These are phyloP conservation scores for Salminus brasiliensis DNA, from an alignment of 2,113 vertebrate genomes.

Conservation along the genomic window DNA sequence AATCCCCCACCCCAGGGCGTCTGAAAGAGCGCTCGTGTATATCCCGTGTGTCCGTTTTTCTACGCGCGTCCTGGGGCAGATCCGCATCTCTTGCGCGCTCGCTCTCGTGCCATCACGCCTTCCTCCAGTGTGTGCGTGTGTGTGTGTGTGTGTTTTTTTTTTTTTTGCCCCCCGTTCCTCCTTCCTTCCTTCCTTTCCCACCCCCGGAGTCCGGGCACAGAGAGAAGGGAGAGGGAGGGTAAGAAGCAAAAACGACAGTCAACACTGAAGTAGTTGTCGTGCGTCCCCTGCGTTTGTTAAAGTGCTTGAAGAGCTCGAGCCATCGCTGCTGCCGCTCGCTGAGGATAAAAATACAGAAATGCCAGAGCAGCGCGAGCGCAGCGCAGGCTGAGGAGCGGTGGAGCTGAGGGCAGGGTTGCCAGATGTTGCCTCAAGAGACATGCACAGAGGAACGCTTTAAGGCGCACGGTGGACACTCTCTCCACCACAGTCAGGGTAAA, in stretches of 20 bases:
- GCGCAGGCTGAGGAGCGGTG: slow-evolving; percentile 60
- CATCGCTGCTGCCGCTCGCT: not conserved
- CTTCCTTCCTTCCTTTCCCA: not conserved
- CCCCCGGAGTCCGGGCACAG: not conserved
- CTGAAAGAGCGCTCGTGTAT: not conserved
- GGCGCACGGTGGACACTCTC: too few species aligned
- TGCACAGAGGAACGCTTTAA: not conserved
- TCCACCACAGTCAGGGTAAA: too few species aligned
- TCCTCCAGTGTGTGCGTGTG: not conserved
- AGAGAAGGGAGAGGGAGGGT: not conserved
- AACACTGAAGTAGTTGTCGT: not conserved
- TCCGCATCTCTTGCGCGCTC: not conserved
- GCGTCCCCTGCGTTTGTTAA: not conserved
- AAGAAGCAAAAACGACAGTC: not conserved
- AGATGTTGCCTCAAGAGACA: not conserved
- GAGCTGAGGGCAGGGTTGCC: slow-evolving; percentile 46
- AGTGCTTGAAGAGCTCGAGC: slow-evolving; percentile 8
- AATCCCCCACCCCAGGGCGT: not conserved
- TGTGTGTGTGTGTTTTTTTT: not conserved
- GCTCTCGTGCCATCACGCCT: slow-evolving; percentile 61
- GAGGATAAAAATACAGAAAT: slow-evolving; percentile 68
- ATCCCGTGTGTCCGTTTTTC: not conserved
- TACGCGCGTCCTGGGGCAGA: not conserved
- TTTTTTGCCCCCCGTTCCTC: not conserved
- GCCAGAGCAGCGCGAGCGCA: slow-evolving; percentile 67